Conservation (phyloP, 2,797 vertebrate genomes). For the Macrochelys suwanniensis region DNA sequence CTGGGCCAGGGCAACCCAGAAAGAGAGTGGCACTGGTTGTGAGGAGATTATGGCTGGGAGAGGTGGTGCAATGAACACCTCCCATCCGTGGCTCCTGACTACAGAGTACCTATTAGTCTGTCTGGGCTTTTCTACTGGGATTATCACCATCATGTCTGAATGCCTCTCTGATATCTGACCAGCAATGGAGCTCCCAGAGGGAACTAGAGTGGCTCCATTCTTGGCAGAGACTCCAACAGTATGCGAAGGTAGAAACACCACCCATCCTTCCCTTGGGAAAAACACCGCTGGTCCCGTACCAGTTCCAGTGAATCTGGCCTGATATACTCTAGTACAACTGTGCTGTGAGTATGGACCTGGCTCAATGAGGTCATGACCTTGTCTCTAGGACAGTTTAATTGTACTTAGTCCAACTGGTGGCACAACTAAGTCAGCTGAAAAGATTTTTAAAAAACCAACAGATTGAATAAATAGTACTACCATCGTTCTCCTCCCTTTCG, state of each 20-base stretch:
- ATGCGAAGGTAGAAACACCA: neutral
- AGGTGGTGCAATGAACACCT: neutral
- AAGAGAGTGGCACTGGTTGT: no score
- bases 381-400: neutral
- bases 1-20: neutral
- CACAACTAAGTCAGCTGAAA: neutral
- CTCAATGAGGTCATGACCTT: neutral
- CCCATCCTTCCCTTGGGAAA: neutral
- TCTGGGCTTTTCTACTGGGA: neutral
- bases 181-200: neutral
- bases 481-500: neutral
- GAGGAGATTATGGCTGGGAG: neutral
- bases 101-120: fast-evolving
- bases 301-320: neutral
- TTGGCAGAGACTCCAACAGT: neutral
- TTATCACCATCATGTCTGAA: neutral
- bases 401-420: neutral
- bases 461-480: neutral
- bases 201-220: neutral
- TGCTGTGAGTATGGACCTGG: neutral
- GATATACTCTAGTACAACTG: neutral
- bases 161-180: neutral
- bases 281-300: no score
- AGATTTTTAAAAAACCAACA: neutral
- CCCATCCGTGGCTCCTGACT: neutral